A percentile compares a stretch with the other conserved stretches of the same genome.
Evolutionary conservation across 2,888 invertebrate genomes (phyloP).

Genomic region (Silvanus unidentatus): DNA sequence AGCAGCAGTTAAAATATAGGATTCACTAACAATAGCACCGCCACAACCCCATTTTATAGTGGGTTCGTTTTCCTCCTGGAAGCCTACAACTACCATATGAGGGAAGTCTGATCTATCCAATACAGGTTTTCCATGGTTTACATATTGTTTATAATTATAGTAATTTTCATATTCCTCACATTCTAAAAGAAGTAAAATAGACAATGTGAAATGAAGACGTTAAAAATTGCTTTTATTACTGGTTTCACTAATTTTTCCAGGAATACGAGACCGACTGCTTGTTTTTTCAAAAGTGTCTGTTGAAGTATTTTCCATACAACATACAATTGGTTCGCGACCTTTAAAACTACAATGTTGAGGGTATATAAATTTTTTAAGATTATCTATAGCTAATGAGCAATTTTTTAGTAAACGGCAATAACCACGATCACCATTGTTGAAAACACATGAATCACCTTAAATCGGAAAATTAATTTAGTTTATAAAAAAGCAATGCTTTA

Average conservation of each 20-base stretch:
- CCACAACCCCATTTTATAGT: constrained; percentile 54
- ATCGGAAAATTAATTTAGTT: too few species aligned
- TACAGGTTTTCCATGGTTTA: constrained; percentile 46
- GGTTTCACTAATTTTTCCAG: constrained; percentile 46
- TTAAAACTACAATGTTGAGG: constrained; percentile 34
- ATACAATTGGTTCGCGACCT: constrained; percentile 30
- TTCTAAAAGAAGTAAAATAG: constrained; percentile 41
- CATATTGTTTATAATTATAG: constrained; percentile 38
- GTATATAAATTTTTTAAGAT: constrained; percentile 19
- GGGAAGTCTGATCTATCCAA: constrained; percentile 50
- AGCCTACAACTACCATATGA: constrained; percentile 47
- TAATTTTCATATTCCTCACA: constrained; percentile 40
- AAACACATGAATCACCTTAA: constrained; percentile 16
- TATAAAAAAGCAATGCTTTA: too few species aligned
- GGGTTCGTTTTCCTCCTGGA: constrained; percentile 7
- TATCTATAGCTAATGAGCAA: constrained; percentile 26
- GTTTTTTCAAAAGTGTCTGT: constrained; percentile 16
- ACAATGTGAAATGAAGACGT: too few species aligned
- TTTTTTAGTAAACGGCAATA: constrained; percentile 24
- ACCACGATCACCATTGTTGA: constrained; percentile 14
- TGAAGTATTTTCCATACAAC: constrained; percentile 20
- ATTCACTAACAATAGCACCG: constrained; percentile 58
- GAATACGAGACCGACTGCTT: constrained; percentile 21
- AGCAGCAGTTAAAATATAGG: constrained; percentile 60
- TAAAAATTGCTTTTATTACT: constrained; percentile 40